These are phyloP conservation scores for Drosophila fungiperda DNA, from an alignment of 2,888 invertebrate genomes.

Conservation along the genomic window DNA sequence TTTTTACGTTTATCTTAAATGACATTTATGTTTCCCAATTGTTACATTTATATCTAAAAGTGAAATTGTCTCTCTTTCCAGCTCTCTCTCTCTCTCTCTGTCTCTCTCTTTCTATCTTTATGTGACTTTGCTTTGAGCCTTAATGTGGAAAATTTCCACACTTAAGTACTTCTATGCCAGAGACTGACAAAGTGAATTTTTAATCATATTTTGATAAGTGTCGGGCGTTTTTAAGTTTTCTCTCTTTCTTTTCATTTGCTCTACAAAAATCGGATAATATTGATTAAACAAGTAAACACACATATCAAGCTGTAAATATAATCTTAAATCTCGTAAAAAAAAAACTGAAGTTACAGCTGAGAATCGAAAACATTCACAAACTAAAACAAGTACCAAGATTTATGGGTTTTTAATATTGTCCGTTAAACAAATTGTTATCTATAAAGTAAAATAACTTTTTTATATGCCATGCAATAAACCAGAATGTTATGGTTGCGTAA, in stretches of 20 bases:
- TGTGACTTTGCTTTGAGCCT: constrained; percentile 28
- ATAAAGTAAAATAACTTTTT: constrained; percentile 29
- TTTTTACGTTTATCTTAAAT: constrained; percentile 77
- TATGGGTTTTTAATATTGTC: constrained; percentile 35
- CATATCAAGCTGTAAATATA: background rate
- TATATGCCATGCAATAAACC: constrained; percentile 22
- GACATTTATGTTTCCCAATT: constrained; percentile 78
- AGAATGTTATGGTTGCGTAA: constrained; percentile 26
- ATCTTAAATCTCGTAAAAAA: background rate
- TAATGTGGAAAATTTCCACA: constrained; percentile 1
- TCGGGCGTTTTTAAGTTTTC: constrained; percentile 18
- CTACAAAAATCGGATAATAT: background rate
- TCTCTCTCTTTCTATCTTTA: constrained; percentile 9
- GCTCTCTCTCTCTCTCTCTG: background rate
- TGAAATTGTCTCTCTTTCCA: constrained; percentile 35
- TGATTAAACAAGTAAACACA: constrained; percentile 16
- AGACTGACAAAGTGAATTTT: constrained; percentile 68
- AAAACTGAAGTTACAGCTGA: background rate
- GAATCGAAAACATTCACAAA: background rate
- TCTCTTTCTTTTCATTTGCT: background rate
- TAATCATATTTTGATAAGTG: constrained; percentile 69
- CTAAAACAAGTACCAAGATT: constrained; percentile 14
- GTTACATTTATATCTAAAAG: constrained; percentile 67
- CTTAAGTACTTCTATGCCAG: background rate
- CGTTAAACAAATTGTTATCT: constrained; percentile 14